Percentiles rank a stretch among this genome's conserved stretches.
Evolutionary conservation across 1,140 invertebrate species (phyloP).

Genomic region (Harpegnathos saltator): DNA sequence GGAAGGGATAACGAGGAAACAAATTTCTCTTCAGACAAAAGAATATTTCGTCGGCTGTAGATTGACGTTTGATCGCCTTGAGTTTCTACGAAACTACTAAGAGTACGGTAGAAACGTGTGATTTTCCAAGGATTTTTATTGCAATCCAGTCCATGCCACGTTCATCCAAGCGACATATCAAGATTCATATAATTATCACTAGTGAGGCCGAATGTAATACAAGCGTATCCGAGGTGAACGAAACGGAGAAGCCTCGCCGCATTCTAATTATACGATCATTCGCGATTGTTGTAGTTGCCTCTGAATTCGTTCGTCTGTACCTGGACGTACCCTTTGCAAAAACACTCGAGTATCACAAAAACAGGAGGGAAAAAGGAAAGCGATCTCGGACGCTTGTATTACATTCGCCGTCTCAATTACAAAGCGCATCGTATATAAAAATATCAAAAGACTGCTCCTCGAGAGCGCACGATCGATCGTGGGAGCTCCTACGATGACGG

Average conservation of each 20-base stretch:
- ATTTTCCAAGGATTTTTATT: constrained; percentile 41
- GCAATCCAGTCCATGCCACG: constrained; percentile 23
- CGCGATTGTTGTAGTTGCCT: not conserved
- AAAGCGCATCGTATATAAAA: constrained; percentile 65
- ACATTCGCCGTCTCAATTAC: constrained; percentile 20
- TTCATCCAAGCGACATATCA: constrained; percentile 25
- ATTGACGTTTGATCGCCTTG: not conserved
- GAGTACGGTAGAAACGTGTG: not conserved
- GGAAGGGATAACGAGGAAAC: not conserved
- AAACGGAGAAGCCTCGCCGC: not conserved
- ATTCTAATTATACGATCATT: constrained; percentile 10
- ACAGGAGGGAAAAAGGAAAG: no score
- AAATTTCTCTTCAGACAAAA: not conserved
- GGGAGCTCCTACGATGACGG: constrained; percentile 10
- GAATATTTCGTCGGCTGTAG: not conserved
- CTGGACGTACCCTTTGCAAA: not conserved
- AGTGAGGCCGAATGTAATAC: constrained; percentile 41
- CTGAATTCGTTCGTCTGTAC: not conserved
- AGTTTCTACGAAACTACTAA: not conserved
- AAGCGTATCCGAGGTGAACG: constrained; percentile 24
- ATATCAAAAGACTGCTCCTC: constrained; percentile 61
- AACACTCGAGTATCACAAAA: constrained; percentile 16
- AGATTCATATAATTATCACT: constrained; percentile 38
- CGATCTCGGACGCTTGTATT: constrained; percentile 25
- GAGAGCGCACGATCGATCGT: constrained; percentile 9